Base-by-base conservation (phyloP, 2,113 vertebrate genomes). In the Riparia riparia region DNA sequence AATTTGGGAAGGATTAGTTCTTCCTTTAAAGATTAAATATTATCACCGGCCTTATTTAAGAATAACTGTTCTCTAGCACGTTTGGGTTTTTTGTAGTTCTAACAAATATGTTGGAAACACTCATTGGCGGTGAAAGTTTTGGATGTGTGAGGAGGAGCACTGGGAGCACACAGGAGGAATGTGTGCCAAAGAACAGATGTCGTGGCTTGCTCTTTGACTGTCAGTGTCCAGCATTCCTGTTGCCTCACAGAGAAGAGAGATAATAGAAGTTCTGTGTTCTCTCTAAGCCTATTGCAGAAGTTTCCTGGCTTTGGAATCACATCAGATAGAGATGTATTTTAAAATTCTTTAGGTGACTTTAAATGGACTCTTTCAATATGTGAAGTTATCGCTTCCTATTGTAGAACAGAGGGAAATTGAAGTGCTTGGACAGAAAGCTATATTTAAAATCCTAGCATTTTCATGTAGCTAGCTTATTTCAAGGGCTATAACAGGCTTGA, bases 301-400 rank as follows among this genome's bases (percentile, higher is more conserved):
- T 39, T 93, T 85, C 57, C n/a, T 69, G 51, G 70, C 22, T 82
- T 64, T 68, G 57, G 34, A 53, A 61, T 56, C 21, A 14, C 69
- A 53, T 71, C 81, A 92, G 44, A 39, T 25, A 42, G 45, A 71
- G 37, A 56, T 16, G n/a, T 54, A 34, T 56, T 86, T 84, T 82
- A 45, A 91, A 88, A 65, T 82, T 70, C 45, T 77, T 42, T 47
- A n/a, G 58, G 39, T 78, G 41, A 54, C 54, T 94, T 90, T 64
- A 78, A 90, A 83, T 47, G 69, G 65, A 29, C 22, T 76, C 47
- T 63, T 86, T 34, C 42, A 47, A 21, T 54, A 42, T 24, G 31
- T 47, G 66, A 82, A 69, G 47, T 49, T 47, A 56, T 34, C 0
- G 0, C 21, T 82, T 76, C n/a, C 89, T 82, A 7, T 58, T 64